A percentile compares a stretch with the other conserved stretches of the same genome.
Conservation (phyloP, 2,113 vertebrate genomes). For the Lathamus discolor region DNA sequence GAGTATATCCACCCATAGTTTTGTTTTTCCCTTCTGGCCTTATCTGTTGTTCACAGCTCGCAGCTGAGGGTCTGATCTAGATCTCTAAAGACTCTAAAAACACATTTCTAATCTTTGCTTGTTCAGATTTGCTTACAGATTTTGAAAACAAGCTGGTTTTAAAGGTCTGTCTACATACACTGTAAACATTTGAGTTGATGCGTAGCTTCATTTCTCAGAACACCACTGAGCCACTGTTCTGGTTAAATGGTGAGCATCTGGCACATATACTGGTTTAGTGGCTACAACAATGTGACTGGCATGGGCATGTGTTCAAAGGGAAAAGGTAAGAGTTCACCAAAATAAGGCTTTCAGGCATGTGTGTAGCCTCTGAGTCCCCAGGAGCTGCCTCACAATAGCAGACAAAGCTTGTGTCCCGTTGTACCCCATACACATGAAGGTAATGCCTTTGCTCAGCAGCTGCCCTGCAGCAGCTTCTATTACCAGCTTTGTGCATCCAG, state of each 20-base stretch:
- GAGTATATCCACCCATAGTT: background rate
- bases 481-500: background rate
- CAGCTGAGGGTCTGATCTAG: background rate
- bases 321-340: background rate
- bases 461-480: background rate
- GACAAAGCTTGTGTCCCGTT: background rate
- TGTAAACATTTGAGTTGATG: background rate
- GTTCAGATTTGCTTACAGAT: background rate
- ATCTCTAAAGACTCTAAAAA: conserved; percentile 3
- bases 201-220: background rate
- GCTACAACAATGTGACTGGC: rapidly evolving
- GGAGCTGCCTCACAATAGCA: background rate
- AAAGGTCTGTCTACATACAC: background rate
- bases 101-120: background rate
- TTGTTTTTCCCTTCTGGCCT: background rate
- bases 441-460: background rate
- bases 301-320: rapidly evolving
- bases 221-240: background rate
- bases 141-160: conserved; percentile 19
- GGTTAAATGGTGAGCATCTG: background rate
- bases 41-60: conserved; percentile 1
- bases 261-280: background rate
- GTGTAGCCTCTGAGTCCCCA: background rate
- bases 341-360: background rate
- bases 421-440: rapidly evolving